Percentiles rank a stretch among this genome's conserved stretches.
phyloP scores from a whole-genome alignment of 1,140 invertebrate species.

The Hestina assimilis region DNA sequence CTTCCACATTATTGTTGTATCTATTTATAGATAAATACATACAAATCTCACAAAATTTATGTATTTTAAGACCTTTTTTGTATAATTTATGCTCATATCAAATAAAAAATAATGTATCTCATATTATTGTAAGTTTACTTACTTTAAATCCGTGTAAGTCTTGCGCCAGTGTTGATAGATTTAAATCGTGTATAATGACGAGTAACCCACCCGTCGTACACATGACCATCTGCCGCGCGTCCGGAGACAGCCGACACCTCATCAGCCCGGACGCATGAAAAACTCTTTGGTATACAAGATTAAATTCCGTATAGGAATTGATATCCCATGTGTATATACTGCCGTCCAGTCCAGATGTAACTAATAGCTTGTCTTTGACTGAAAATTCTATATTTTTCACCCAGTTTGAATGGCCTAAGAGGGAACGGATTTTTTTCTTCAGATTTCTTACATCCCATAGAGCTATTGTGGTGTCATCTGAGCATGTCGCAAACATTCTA shows the following conservation, averaged over 20 bases:
- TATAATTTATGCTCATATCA: too few species aligned
- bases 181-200: constrained; percentile 93
- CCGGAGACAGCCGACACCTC: constrained; percentile 91
- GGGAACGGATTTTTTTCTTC: constrained; percentile 85
- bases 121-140: constrained; percentile 22
- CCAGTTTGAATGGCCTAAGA: constrained; percentile 95
- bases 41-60: too few species aligned
- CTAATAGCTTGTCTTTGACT: constrained; percentile 88
- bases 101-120: background rate
- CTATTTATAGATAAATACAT: too few species aligned
- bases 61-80: too few species aligned
- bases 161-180: constrained; percentile 86
- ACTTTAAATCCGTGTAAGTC: constrained; percentile 94
- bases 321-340: constrained; percentile 97
- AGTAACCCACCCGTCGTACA: constrained; percentile 93
- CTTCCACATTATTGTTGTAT: too few species aligned
- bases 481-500: constrained; percentile 94
- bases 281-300: constrained; percentile 87
- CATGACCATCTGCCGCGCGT: constrained; percentile 92
- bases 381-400: constrained; percentile 98
- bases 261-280: constrained; percentile 92
- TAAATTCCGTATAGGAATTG: constrained; percentile 90
- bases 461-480: constrained; percentile 94
- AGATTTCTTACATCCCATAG: constrained; percentile 94
- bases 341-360: constrained; percentile 96